Base-by-base conservation (phyloP, 2,797 vertebrate genomes). In the Sebastiscus tertius region DNA sequence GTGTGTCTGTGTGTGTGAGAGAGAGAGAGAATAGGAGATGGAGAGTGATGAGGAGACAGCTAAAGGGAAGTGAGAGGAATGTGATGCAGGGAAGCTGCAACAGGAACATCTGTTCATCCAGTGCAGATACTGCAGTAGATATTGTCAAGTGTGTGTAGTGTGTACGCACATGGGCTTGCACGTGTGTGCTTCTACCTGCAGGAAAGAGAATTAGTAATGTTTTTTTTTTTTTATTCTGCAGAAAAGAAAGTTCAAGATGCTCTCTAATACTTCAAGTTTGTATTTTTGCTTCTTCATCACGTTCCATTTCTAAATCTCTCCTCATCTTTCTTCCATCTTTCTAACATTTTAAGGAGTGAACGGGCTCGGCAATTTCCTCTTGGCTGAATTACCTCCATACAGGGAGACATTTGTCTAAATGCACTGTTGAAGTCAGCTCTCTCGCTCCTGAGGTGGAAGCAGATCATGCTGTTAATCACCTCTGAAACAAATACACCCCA, bases 381-480 rank as follows among this genome's bases (percentile, higher is more conserved):
- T 5, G 39, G 63, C 68, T 77, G 58, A 85, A 24, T 75, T 63
- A 72, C 36, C 10, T 14, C 10, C 60, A 62, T 8, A 8, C 16
- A 16, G 76, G 52, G 80, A 80, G 36, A 78, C 66, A 72, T 84
- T 81, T 72, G 74, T 84, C 78, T 84, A 77, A 84, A 77, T 36
- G 49, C 24, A 12, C 49, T 22, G 61, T 54, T 56, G 64, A 10
- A 52, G 42, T 27, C 73, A 52, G 59, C 12, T 46, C 59, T 64
- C 18, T 46, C 2, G 3, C 63, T 81, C 68, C 46, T 67, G 36
- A 62, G 60, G 39, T 60, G 22, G 71, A 69, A 56, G 58, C 61
- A 27, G 56, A 68, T 66, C 39, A n/a, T 27, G 70, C 31, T 67
- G 72, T 87, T 82, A 83, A 90, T 88, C 80, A 87, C 66, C 4